Evolutionary conservation across 1,140 invertebrate genomes (phyloP), one percentile per base, ranked within the genome.

Genomic region (Orius insidiosus): DNA sequence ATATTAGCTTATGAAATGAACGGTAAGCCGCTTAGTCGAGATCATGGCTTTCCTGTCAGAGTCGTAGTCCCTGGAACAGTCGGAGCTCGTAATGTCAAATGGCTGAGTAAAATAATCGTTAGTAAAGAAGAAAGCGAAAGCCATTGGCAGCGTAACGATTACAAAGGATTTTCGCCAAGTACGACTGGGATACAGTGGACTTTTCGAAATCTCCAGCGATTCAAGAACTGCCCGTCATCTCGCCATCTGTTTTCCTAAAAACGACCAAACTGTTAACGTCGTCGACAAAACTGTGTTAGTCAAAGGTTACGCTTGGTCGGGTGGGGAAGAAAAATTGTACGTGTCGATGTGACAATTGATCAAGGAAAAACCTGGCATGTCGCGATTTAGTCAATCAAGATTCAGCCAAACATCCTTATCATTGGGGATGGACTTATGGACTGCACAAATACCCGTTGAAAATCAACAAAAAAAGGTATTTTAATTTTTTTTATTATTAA

Each of bases 1-100:
- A 63, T 98, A 36, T 60, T 98, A 18, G 95, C 93, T 3, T 98
- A 92, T 56, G 80, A n/a, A 94, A 98, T 98, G 95, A 98, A 98
- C 65, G 88, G 80, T 1, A 63, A 78, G 54, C 66, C 76, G 0
- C 66, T 98, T 41, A 75, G 85, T 15, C 58, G 70, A 32, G 95
- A 98, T 69, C 95, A 98, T 67, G 94, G 94, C 1, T 88, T 68
- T 60, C 95, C 95, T 4, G 58, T 98, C 6, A 64, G 94, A 47
- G 78, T 80, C 0, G 74, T 98, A 48, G 85, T 92, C 9, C 95
- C 95, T 2, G 95, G 93, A 32, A 75, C 78, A 24, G 80, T 81
- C 8, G 85, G 84, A 3, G 81, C 83, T 2, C 66, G 84, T 52
- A 85, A 80, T 60, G 83, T 86, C 19, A 88, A 88, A 65, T 87